Conservation (phyloP, 2,797 vertebrate genomes). For the Salmo trutta region DNA sequence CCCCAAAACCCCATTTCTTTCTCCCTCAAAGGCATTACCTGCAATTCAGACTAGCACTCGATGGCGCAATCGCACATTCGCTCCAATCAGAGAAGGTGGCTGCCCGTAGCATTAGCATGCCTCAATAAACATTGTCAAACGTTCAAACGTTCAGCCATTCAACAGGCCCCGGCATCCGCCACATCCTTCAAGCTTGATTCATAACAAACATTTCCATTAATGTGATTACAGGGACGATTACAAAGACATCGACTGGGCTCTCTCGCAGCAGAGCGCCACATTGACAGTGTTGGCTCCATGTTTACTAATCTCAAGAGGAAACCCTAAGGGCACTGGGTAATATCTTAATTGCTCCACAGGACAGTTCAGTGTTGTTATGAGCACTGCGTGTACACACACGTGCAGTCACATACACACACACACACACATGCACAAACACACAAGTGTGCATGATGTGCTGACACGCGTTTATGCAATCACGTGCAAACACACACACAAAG, state of each 20-base stretch:
- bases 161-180: not conserved
- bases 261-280: not conserved
- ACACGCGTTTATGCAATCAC: not conserved
- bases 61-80: not conserved
- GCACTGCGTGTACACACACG: conserved; percentile 15
- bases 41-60: not conserved
- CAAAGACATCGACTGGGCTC: conserved; percentile 34
- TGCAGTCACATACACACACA: not conserved
- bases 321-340: conserved; percentile 48
- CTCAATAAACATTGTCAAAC: not conserved
- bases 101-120: not conserved
- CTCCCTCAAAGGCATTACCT: not conserved
- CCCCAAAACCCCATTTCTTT: not conserved
- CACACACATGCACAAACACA: conserved; percentile 42
- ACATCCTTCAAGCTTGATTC: conserved; percentile 18
- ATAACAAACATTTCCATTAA: conserved; percentile 9
- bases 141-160: not conserved
- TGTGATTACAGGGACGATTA: conserved; percentile 34
- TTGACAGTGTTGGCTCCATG: conserved; percentile 34
- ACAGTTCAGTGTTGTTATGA: conserved; percentile 60
- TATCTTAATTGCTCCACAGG: conserved; percentile 69
- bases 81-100: not conserved
- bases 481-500: not conserved
- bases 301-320: conserved; percentile 43
- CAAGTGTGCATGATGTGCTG: not conserved